Percentiles rank a stretch among this genome's conserved stretches.
phyloP scores from a whole-genome alignment of 2,113 vertebrate species.

The Candoia aspera region DNA sequence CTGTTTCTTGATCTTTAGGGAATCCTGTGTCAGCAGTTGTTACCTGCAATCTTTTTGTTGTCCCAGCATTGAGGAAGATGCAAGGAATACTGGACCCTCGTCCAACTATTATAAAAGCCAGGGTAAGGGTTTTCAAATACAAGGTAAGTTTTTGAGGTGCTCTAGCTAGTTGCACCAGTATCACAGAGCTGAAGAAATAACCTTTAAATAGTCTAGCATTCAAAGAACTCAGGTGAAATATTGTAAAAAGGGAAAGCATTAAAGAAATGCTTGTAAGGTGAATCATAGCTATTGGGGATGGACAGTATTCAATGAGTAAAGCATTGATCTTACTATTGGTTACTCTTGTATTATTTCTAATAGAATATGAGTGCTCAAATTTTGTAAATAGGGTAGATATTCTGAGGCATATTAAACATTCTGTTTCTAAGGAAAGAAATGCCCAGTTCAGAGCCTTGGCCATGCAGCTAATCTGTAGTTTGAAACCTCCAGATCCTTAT shows the following conservation, averaged over 20 bases:
- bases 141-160: constrained; percentile 13
- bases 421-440: not conserved
- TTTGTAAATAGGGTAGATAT: not conserved
- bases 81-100: constrained; percentile 99
- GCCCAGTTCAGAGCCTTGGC: no score
- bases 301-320: not conserved
- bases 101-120: constrained; percentile 99
- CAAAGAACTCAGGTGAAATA: not conserved
- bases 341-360: not conserved
- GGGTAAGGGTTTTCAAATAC: constrained; percentile 77
- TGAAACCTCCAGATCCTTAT: not conserved
- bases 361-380: not conserved
- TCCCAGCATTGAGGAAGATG: constrained; percentile 99
- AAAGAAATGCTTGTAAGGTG: not conserved
- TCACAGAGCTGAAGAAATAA: constrained; percentile 6
- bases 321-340: not conserved
- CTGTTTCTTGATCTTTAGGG: constrained; percentile 75
- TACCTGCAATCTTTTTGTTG: constrained; percentile 99
- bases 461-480: not conserved
- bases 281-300: not conserved
- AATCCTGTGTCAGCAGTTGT: constrained; percentile 98
- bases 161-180: not conserved
- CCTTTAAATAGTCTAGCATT: not conserved
- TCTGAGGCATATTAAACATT: not conserved
- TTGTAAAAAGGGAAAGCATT: not conserved